Evolutionary conservation across 64 coral and sea anemone species (phyloP).

Genomic region (Pocillopora damicornis): DNA sequence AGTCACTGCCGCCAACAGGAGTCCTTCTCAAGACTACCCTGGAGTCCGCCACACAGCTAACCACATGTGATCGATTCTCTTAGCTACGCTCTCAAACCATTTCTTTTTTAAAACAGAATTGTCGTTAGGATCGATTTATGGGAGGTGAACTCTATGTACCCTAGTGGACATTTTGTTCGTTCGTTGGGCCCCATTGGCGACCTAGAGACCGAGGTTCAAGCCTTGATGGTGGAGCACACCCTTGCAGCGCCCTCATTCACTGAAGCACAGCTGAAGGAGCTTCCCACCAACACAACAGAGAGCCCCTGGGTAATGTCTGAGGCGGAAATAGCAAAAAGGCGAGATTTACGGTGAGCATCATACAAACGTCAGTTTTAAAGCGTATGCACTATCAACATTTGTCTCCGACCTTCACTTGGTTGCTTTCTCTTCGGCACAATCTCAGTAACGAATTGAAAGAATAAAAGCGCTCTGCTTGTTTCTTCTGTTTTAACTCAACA

Average conservation of each 20-base stretch:
- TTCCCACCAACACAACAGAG: conserved; percentile 60
- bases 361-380: too few relatives aligned
- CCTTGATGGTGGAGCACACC: conserved; percentile 84
- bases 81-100: too few relatives aligned
- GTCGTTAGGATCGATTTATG: conserved; percentile 91
- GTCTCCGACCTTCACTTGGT: too few relatives aligned
- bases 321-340: conserved; percentile 51
- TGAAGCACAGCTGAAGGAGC: conserved; percentile 72
- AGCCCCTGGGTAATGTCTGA: conserved; percentile 70
- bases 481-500: too few relatives aligned
- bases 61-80: too few relatives aligned
- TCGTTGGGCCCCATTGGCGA: conserved; percentile 72
- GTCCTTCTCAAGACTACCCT: too few relatives aligned
- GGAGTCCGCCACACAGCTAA: too few relatives aligned
- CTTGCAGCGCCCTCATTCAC: conserved; percentile 75
- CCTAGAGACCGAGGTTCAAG: conserved; percentile 75
- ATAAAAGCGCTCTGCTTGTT: too few relatives aligned
- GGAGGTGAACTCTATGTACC: conserved; percentile 80
- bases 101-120: conserved; percentile 27
- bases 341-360: conserved; percentile 70
- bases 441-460: too few relatives aligned
- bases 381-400: background rate
- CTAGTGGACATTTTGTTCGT: conserved; percentile 86
- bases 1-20: too few relatives aligned
- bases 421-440: too few relatives aligned